These are phyloP conservation scores for Andrena chrysosceles DNA, from an alignment of 2,888 invertebrate species.

Conservation along the genomic window DNA sequence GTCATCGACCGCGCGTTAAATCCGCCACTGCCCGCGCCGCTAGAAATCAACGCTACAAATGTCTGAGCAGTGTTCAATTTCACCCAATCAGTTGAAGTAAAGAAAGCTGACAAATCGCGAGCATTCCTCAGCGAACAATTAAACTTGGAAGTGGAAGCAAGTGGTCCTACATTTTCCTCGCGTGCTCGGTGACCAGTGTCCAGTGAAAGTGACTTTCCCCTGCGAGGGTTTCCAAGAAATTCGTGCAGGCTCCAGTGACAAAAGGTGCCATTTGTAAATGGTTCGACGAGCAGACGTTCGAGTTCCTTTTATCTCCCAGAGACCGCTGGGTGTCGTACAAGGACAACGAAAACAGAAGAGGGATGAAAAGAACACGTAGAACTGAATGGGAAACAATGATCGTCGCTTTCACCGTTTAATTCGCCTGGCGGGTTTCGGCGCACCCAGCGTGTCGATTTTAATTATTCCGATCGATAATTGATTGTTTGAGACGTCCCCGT, in stretches of 20 bases:
- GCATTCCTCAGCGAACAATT: neutral
- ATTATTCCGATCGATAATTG: conserved; percentile 37
- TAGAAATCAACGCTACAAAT: too few species aligned
- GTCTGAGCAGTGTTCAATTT: neutral
- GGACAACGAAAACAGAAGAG: neutral
- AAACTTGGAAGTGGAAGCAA: conserved; percentile 2
- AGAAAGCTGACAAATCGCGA: neutral
- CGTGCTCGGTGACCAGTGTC: neutral
- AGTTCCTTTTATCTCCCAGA: neutral
- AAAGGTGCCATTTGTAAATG: neutral
- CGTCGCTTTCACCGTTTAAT: conserved; percentile 16
- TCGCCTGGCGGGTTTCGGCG: neutral
- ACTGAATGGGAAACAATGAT: neutral
- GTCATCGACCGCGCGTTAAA: too few species aligned
- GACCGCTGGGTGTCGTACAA: neutral
- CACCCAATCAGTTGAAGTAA: neutral
- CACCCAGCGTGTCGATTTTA: conserved; percentile 27
- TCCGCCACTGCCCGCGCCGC: too few species aligned
- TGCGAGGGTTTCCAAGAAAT: neutral
- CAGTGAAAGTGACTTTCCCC: conserved; percentile 23
- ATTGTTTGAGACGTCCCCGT: conserved; percentile 34
- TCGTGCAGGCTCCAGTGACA: neutral
- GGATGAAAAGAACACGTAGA: neutral
- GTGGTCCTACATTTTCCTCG: neutral
- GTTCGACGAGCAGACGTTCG: neutral